A percentile compares a stretch with the other conserved stretches of the same genome.
Evolutionary conservation across 2,888 invertebrate species (phyloP).

Genomic region (Zonitis immaculata): DNA sequence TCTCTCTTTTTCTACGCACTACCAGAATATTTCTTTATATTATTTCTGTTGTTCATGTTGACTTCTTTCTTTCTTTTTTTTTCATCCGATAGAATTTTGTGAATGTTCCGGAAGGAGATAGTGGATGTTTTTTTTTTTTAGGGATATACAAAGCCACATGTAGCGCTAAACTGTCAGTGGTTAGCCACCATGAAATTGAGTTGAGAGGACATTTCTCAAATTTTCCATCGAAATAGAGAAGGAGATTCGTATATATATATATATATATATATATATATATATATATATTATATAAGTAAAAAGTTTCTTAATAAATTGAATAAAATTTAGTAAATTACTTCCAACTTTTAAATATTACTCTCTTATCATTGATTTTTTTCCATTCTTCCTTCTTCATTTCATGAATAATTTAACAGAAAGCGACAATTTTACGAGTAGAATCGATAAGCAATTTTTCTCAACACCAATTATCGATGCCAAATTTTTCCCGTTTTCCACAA

Average conservation of each 20-base stretch:
- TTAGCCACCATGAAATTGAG: slow-evolving; percentile 46
- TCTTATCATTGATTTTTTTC: background rate
- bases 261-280: no score
- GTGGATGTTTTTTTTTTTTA: slow-evolving; percentile 14
- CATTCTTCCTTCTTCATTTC: no score
- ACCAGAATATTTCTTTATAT: no score
- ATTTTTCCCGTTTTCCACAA: no score
- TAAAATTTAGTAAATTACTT: background rate
- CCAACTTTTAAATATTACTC: background rate
- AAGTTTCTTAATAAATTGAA: background rate
- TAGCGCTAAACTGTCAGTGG: slow-evolving; percentile 36
- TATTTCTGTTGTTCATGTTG: no score
- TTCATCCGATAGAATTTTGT: slow-evolving; percentile 7
- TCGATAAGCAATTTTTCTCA: no score
- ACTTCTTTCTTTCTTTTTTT: slow-evolving; percentile 6
- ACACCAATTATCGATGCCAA: no score
- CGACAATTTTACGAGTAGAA: no score
- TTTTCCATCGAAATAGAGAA: slow-evolving; percentile 22
- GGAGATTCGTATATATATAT: no score
- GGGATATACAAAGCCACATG: slow-evolving; percentile 24
- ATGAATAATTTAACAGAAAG: background rate
- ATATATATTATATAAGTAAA: no score
- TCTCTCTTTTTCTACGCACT: no score
- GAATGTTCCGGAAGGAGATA: slow-evolving; percentile 4
- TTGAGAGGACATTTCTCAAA: slow-evolving; percentile 43